A percentile compares a stretch with the other conserved stretches of the same genome.
Conservation (phyloP, 2,888 invertebrate species). For the Odiellus spinosus region DNA sequence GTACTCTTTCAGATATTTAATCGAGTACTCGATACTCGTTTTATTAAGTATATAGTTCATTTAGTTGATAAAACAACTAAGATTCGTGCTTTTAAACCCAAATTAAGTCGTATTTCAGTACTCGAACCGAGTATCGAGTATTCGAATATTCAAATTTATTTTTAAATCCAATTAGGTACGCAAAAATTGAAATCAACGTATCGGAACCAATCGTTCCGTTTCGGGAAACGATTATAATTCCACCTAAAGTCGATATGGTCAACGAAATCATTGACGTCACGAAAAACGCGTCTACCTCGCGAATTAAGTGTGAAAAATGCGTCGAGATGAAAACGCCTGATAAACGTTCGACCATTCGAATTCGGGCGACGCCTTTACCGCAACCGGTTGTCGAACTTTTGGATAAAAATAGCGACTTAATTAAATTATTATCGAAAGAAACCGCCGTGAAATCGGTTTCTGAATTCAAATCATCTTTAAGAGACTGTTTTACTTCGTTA, state of each 20-base stretch:
- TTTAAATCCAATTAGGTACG: conserved; percentile 62
- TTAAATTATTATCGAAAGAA: conserved; percentile 37
- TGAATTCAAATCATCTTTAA: conserved; percentile 26
- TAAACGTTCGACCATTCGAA: conserved; percentile 49
- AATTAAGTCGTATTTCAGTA: no score
- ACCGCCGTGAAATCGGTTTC: conserved; percentile 19
- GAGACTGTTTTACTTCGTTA: conserved; percentile 39
- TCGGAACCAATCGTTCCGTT: conserved; percentile 94
- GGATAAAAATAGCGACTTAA: conserved; percentile 49
- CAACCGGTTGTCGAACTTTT: conserved; percentile 48
- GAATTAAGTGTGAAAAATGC: background rate
- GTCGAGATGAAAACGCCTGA: conserved; percentile 46
- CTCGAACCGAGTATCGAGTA: no score
- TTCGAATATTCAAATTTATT: no score
- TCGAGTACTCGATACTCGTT: no score
- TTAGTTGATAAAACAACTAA: no score
- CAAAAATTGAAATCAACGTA: conserved; percentile 68
- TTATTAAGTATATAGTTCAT: no score
- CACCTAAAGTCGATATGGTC: conserved; percentile 64
- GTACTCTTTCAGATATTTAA: no score
- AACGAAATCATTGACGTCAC: conserved; percentile 55
- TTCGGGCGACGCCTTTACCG: conserved; percentile 63
- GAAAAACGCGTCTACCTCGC: conserved; percentile 10
- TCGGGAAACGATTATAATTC: conserved; percentile 73
- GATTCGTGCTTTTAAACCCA: no score